Evolutionary conservation across 2,888 invertebrate species (phyloP), one percentile per base, ranked within the genome.

Genomic region (Deroplatys truncata): DNA sequence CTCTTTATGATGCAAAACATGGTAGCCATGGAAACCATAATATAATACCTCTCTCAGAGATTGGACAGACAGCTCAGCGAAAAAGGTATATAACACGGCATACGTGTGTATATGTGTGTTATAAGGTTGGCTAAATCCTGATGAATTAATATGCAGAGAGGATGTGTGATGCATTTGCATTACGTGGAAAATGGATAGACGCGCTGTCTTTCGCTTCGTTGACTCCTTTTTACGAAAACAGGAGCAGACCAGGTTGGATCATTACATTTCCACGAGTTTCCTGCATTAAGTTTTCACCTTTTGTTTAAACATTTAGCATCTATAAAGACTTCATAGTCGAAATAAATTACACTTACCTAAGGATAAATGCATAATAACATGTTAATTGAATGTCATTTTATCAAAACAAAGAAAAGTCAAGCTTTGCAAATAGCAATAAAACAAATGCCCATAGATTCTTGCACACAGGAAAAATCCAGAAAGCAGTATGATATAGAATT

Each of bases 81-180:
- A 31, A 85, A 85, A 85, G 85, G 85, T 85, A 85, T 85, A 85
- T n/a, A n/a, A 84, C n/a, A 84, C 49, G 49, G 49, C 15, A 49
- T 49, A 49, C n/a, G n/a, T n/a, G n/a, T 7, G 85, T 85, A 31
- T 84, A 28, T 28, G 35, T 84, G 84, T 72, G 56, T 72, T 72
- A 72, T 72, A 72, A 72, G 56, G 56, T 72, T 72, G 56, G 56
- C 20, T 72, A 72, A 72, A 72, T 72, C 56, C 31, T 85, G 15
- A 85, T 85, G 85, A 85, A 85, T 85, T 85, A 85, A 85, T 85
- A 85, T 85, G 85, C 85, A 85, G 31, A 85, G 85, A 28, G 85
- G 85, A 85, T 85, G 35, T 31, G 35, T 85, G 43, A 85, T 85
- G 85, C 85, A 85, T 85, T 85, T 35, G 4, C 85, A 85, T 85